Base-by-base conservation (phyloP, 2,888 invertebrate species). In the Lochmaea capreae region DNA sequence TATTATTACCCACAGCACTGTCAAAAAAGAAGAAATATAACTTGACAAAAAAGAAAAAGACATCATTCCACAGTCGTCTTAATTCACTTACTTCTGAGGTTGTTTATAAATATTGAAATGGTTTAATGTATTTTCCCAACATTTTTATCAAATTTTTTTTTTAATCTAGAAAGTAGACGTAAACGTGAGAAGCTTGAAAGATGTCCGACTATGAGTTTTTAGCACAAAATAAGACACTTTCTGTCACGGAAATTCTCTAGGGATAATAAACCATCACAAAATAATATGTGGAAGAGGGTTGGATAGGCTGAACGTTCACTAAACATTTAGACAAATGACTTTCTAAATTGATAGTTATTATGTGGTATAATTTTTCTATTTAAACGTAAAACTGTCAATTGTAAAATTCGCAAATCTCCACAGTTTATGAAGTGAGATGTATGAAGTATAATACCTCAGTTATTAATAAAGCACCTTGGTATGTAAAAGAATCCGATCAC, bases 261-360 rank as follows among this genome's bases (percentile, higher is more conserved):
- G 58, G 71, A 71, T 71, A 71, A 65, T 71, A 71, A 71, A 58
- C 65, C 71, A 65, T 71, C 65, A 65, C 33, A 65, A 65, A 71
- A 26, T 68, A 0, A 46, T 46, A 65, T 58, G 57, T 58, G 71
- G 16, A 42, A 71, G 57, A 57, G 65, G 63, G 57, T 33, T 43
- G 63, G 43, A 65, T 70, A 70, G 54, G 6, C 52, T 69, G 52
- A 62, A 33, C 62, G 49, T 58, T 63, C 42, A 70, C 62, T 42
- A 33, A 33, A 33, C 3, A 33, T 33, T 33, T 6, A 33, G 33
- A 33, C 4, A 33, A 33, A 33, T 33, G 33, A 33, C 6, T 33
- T 33, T 2, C 3, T 26, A 26, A 1, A 26, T 26, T 26, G 26
- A 26, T 26, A 26, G 1, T 26, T 2, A 26, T 2, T 26, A 26